A percentile compares a stretch with the other conserved stretches of the same genome.
Conservation (phyloP, 2,113 vertebrate species). For the Amphiprion ocellaris region DNA sequence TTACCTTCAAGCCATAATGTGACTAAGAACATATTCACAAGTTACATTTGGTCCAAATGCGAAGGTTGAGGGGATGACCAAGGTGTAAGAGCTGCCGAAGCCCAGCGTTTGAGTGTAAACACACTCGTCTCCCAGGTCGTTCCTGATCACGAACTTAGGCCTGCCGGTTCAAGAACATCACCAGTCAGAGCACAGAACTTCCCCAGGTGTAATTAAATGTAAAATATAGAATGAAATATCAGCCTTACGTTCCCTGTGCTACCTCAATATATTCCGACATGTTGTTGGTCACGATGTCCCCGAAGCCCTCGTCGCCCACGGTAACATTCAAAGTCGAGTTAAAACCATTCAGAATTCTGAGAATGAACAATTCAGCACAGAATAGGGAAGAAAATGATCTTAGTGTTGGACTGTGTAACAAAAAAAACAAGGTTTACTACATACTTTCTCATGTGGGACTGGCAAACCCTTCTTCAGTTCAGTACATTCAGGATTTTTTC, state of each 20-base stretch:
- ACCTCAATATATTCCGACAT: constrained; percentile 60
- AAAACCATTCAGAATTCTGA: constrained; percentile 76
- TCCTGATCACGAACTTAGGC: constrained; percentile 39
- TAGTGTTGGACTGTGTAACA: neutral
- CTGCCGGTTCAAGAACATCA: constrained; percentile 55
- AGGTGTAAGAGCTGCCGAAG: constrained; percentile 89
- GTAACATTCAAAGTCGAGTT: constrained; percentile 34
- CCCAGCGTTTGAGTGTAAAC: constrained; percentile 47
- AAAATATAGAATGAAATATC: neutral
- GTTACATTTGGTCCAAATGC: constrained; percentile 51
- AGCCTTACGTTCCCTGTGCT: constrained; percentile 73
- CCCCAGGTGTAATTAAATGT: neutral
- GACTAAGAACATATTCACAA: neutral
- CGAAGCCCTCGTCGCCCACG: rapidly evolving
- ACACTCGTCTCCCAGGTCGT: constrained; percentile 2
- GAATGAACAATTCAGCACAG: neutral
- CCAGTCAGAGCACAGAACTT: neutral
- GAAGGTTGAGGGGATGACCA: constrained; percentile 80
- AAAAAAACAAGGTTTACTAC: too few species aligned
- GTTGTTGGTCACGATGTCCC: neutral
- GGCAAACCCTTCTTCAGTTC: too few species aligned
- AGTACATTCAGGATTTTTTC: too few species aligned
- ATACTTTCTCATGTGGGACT: too few species aligned
- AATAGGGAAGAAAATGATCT: too few species aligned
- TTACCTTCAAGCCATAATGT: neutral